Evolutionary conservation across 2,888 invertebrate species (phyloP).

Genomic region (Campaea margaritaria): DNA sequence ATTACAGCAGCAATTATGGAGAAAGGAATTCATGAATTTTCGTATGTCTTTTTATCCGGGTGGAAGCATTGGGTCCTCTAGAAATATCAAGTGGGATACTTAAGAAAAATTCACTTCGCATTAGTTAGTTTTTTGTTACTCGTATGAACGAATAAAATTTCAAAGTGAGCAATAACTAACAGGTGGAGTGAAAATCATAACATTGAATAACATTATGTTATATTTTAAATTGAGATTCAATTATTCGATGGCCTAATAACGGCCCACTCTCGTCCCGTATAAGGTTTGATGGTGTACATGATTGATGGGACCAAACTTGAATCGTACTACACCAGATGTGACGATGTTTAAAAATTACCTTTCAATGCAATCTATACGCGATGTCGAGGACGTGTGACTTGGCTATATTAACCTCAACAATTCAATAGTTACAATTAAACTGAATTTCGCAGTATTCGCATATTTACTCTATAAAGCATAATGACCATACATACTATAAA

Average conservation of each 20-base stretch:
- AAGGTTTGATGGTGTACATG: conserved; percentile 19
- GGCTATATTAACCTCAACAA: too few species aligned
- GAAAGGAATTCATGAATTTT: conserved; percentile 6
- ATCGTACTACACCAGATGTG: conserved; percentile 1
- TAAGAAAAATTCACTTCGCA: too few species aligned
- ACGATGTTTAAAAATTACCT: not conserved
- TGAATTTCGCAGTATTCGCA: too few species aligned
- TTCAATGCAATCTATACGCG: not conserved
- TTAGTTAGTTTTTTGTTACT: too few species aligned
- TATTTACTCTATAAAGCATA: too few species aligned
- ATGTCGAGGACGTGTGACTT: not conserved
- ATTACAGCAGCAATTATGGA: conserved; percentile 12
- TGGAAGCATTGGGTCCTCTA: too few species aligned
- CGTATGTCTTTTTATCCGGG: conserved; percentile 2
- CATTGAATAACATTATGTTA: conserved; percentile 4
- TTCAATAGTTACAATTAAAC: too few species aligned
- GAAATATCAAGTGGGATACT: too few species aligned
- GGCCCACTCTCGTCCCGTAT: conserved; percentile 12
- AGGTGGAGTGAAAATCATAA: not conserved
- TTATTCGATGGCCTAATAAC: conserved; percentile 18
- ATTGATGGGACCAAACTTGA: conserved; percentile 15
- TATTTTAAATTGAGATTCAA: conserved; percentile 16
- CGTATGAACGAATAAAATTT: not conserved
- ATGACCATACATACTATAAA: too few species aligned
- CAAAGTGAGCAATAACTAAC: too few species aligned